These are phyloP conservation scores for Lemur catta DNA, from an alignment of 2,797 vertebrate species.

Conservation along the genomic window DNA sequence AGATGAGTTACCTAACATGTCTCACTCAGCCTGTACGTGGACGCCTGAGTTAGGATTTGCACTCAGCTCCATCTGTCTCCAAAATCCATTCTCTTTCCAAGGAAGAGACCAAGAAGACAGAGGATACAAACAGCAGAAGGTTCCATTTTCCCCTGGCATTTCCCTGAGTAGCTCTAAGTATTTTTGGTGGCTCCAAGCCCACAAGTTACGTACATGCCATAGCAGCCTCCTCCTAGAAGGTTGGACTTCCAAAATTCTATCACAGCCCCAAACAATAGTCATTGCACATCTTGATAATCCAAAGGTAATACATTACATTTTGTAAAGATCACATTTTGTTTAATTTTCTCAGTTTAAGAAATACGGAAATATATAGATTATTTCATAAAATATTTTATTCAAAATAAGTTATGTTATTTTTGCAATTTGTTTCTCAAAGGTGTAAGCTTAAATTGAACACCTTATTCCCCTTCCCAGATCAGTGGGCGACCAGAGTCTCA, in stretches of 20 bases:
- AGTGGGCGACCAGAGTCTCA: not conserved
- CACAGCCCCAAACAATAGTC: not conserved
- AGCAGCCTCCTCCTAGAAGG: not conserved
- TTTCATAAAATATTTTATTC: not conserved
- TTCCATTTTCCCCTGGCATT: not conserved
- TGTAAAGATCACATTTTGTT: conserved; percentile 4
- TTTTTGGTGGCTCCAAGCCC: not conserved
- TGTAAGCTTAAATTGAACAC: not conserved
- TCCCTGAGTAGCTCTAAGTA: not conserved
- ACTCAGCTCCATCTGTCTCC: not conserved
- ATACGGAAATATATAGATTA: not conserved
- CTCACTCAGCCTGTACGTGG: not conserved
- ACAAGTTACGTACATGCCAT: accelerated
- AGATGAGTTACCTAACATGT: not conserved
- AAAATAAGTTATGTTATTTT: conserved; percentile 18
- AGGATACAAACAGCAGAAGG: not conserved
- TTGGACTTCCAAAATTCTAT: not conserved
- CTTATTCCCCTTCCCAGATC: not conserved
- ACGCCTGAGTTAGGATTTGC: not conserved
- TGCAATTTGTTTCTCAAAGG: not conserved
- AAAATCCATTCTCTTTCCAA: not conserved
- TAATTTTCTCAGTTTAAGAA: not conserved
- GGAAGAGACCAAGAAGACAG: not conserved
- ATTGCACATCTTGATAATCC: not conserved
- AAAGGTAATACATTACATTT: not conserved